Percentiles rank a stretch among this genome's conserved stretches.
phyloP scores from a whole-genome alignment of 2,113 vertebrate species.

The Chrysemys picta region DNA sequence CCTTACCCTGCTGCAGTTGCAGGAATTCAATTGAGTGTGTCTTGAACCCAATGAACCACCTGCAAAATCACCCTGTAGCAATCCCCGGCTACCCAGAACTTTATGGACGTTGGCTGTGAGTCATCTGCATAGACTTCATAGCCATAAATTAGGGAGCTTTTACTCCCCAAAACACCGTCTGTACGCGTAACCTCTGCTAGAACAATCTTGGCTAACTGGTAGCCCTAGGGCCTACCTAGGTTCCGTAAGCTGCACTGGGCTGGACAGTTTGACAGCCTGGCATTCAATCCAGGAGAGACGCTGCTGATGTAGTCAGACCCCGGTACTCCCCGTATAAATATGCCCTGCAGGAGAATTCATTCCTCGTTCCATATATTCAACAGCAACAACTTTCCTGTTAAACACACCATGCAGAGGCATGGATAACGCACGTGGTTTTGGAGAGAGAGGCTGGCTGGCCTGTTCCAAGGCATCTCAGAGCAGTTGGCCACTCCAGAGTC shows the following conservation, averaged over 20 bases:
- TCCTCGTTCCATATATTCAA: rapidly evolving
- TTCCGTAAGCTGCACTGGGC: not conserved
- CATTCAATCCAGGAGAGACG: rapidly evolving
- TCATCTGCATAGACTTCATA: not conserved
- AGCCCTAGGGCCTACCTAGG: not conserved
- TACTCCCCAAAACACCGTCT: not conserved
- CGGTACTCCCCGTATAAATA: not conserved
- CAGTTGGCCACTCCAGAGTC: not conserved
- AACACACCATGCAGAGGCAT: rapidly evolving
- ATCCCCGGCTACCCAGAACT: not conserved
- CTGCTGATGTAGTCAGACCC: not conserved
- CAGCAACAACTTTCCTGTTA: rapidly evolving
- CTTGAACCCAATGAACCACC: not conserved
- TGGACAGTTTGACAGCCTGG: not conserved
- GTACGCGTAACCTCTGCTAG: not conserved
- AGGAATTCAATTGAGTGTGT: not conserved
- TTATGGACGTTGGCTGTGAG: not conserved
- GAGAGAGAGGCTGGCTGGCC: conserved; percentile 4
- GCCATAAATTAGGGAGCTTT: not conserved
- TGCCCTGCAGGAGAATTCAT: not conserved
- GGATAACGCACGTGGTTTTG: conserved; percentile 44
- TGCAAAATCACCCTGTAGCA: not conserved
- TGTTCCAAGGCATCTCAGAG: not conserved
- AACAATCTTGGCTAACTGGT: not conserved
- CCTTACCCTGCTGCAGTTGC: rapidly evolving